phyloP scores from a whole-genome alignment of 2,888 invertebrate species.

The Tupiocoris notatus region DNA sequence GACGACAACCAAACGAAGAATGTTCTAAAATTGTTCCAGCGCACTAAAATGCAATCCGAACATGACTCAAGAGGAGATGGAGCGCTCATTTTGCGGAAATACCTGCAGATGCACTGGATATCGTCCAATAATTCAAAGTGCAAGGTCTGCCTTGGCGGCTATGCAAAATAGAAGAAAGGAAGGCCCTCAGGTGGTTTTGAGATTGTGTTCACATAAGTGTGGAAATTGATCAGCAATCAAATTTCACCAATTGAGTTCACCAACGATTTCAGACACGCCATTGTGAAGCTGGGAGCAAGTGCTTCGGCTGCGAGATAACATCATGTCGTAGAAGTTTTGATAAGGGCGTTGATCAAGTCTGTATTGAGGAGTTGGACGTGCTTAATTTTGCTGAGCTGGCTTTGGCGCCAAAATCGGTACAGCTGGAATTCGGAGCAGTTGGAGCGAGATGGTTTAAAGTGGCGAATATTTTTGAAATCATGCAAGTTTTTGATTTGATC shows the following conservation, averaged over 20 bases:
- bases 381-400: conserved; percentile 37
- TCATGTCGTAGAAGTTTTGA: too few species aligned
- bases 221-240: too few species aligned
- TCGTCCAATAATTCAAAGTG: conserved; percentile 66
- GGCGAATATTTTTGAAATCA: conserved; percentile 59
- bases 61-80: conserved; percentile 62
- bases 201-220: too few species aligned
- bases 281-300: too few species aligned
- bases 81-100: conserved; percentile 69
- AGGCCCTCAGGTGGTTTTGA: too few species aligned
- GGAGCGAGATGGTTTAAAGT: conserved; percentile 60
- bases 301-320: too few species aligned
- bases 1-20: too few species aligned
- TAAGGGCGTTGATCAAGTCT: too few species aligned
- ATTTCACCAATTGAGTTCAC: too few species aligned
- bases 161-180: background rate
- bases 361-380: background rate
- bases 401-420: conserved; percentile 14
- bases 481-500: conserved; percentile 59
- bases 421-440: background rate
- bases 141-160: background rate
- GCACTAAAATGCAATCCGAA: conserved; percentile 45
- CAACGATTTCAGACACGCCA: too few species aligned
- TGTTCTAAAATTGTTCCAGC: conserved; percentile 35
- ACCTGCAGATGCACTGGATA: conserved; percentile 77